Evolutionary conservation across 2,888 invertebrate genomes (phyloP), one percentile per base, ranked within the genome.

Genomic region (Crocallis elinguaria): DNA sequence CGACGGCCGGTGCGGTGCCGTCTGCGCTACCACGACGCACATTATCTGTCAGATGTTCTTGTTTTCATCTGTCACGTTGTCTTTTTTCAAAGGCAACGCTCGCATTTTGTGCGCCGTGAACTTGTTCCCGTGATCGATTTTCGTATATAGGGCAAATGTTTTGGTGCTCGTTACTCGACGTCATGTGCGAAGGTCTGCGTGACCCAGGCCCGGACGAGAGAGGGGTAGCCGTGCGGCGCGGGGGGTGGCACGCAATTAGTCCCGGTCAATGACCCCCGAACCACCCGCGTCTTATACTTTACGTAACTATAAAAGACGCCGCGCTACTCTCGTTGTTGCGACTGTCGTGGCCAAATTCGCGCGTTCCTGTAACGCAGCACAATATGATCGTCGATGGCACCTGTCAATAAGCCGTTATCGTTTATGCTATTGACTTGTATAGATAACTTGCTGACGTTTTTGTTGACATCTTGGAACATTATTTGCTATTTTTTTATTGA

Each of bases 81-180:
- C 16, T 29, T 16, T 7, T 12, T 5, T 12, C 39, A 9, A 7
- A 27, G 38, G 39, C 39, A 17, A 32, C 38, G 48, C 11, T 36
- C 53, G 38, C 49, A 37, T 41, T 37, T 62, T 57, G 68, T 68
- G 64, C 38, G 65, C 72, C 56, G 62, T 70, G 86, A 86, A 87
- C 87, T 87, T 86, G 88, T 79, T 75, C 80, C 77, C 73, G 72
- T 77, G 75, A 88, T 88, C 89, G 89, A 88, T 88, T 82, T 78
- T 74, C 84, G 77, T 75, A 85, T 85, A 72, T 86, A 77, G 84
- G 86, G 78, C 85, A 79, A 78, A 71, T 75, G 81, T 75, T 73
- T 68, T n/a, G n/a, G 74, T 68, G 71, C 77, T 71, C 71, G 67
- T 62, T 70, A 73, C 62, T 58, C 65, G 52, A 57, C 75, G 74